Evolutionary conservation across 2,888 invertebrate genomes (phyloP).

Genomic region (Heliconius ismenius): DNA sequence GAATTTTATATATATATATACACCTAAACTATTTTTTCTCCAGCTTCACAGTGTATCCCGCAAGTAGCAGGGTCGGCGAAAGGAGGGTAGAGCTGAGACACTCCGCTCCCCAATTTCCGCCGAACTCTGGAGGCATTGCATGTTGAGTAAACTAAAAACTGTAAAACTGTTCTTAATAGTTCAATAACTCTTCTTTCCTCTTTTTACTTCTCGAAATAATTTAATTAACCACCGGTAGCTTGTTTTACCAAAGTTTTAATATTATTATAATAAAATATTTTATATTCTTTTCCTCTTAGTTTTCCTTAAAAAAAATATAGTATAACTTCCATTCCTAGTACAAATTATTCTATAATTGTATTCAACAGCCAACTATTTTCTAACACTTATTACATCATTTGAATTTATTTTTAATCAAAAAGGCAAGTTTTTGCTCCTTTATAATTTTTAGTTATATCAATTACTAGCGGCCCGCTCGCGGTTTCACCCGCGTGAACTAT

Average conservation of each 20-base stretch:
- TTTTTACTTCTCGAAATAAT: background rate
- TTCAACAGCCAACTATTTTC: too few species aligned
- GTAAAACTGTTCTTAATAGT: background rate
- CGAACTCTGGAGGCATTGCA: too few species aligned
- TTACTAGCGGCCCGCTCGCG: too few species aligned
- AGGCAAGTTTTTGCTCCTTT: background rate
- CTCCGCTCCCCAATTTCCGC: too few species aligned
- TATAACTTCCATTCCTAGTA: background rate
- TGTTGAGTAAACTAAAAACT: too few species aligned
- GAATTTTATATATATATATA: too few species aligned
- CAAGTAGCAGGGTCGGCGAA: too few species aligned
- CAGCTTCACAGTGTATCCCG: too few species aligned
- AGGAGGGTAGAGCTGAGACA: too few species aligned
- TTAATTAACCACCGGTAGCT: background rate
- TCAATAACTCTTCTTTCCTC: background rate
- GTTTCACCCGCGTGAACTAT: too few species aligned
- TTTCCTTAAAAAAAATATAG: background rate
- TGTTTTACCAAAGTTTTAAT: background rate
- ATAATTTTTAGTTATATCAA: background rate
- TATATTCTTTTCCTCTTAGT: background rate
- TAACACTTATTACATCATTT: background rate
- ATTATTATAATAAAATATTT: background rate
- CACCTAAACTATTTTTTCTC: too few species aligned
- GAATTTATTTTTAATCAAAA: background rate
- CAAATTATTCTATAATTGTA: background rate